A percentile compares a stretch with the other conserved stretches of the same genome.
Conservation (phyloP, 2,113 vertebrate species). For the Podarcis muralis region DNA sequence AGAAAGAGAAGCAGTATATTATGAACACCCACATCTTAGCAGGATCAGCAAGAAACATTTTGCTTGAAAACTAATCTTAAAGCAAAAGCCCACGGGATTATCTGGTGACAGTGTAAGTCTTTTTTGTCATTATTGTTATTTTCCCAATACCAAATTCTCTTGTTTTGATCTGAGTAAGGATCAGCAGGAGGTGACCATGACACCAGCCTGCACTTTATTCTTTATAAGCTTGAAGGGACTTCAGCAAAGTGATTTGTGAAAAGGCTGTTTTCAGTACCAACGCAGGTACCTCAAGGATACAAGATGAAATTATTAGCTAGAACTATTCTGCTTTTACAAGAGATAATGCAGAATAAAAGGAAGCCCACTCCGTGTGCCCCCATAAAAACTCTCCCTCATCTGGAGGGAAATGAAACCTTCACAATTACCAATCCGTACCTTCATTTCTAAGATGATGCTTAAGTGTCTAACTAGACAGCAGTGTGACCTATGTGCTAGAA, state of each 20-base stretch:
- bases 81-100: conserved; percentile 1
- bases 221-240: conserved; percentile 16
- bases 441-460: neutral
- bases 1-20: neutral
- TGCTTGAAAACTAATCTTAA: neutral
- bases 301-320: neutral
- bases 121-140: neutral
- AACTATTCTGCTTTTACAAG: neutral
- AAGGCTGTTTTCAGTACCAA: neutral
- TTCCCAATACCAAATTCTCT: conserved; percentile 5
- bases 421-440: neutral
- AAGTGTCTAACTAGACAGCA: neutral
- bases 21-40: neutral
- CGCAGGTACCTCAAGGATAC: neutral
- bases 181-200: conserved; percentile 12
- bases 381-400: neutral
- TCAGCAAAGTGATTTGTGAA: conserved; percentile 20
- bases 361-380: neutral
- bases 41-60: neutral
- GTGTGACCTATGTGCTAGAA: neutral
- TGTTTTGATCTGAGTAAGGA: neutral
- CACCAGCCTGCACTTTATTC: neutral
- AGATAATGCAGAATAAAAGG: conserved; percentile 18
- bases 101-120: neutral
- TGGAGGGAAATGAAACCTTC: neutral